phyloP scores from a whole-genome alignment of 1,140 invertebrate genomes.

The Pseudomyrmex sp. region DNA sequence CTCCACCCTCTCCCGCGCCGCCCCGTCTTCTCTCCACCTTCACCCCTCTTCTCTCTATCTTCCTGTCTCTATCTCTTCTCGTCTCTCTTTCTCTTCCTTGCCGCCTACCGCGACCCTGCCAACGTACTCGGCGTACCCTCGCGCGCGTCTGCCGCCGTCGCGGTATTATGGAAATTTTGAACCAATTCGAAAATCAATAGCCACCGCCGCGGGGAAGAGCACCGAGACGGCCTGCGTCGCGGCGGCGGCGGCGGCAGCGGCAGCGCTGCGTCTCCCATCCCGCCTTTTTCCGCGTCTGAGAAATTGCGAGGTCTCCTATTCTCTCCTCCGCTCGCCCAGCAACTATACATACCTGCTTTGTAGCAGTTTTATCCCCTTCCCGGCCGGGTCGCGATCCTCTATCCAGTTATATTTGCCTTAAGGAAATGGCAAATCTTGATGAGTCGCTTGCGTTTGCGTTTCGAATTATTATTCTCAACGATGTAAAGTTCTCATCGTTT shows the following conservation, averaged over 20 bases:
- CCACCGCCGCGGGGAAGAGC: conserved; percentile 74
- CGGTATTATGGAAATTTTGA: conserved; percentile 84
- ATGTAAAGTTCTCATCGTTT: not conserved
- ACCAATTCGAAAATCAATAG: conserved; percentile 85
- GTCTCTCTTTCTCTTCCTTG: conserved; percentile 23
- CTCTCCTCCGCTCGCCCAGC: not conserved
- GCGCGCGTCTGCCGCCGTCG: conserved; percentile 65
- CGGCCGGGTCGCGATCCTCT: not conserved
- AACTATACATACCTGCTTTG: conserved; percentile 7
- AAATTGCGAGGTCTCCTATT: conserved; percentile 32
- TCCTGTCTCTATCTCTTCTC: not conserved
- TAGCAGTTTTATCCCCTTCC: conserved; percentile 15
- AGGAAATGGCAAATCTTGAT: not conserved
- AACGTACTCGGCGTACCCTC: conserved; percentile 64
- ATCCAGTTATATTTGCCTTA: not conserved
- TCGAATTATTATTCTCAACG: not conserved
- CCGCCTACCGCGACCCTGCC: conserved; percentile 51
- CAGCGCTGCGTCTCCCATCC: conserved; percentile 59
- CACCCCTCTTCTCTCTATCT: conserved; percentile 29
- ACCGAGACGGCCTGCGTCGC: conserved; percentile 73
- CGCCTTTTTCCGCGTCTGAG: conserved; percentile 51
- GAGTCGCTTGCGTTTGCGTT: not conserved
- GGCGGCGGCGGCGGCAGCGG: not conserved
- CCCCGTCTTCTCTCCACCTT: conserved; percentile 23
- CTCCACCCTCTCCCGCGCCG: conserved; percentile 43